Conservation (phyloP, 2,113 vertebrate genomes). For the Prolemur simus region DNA sequence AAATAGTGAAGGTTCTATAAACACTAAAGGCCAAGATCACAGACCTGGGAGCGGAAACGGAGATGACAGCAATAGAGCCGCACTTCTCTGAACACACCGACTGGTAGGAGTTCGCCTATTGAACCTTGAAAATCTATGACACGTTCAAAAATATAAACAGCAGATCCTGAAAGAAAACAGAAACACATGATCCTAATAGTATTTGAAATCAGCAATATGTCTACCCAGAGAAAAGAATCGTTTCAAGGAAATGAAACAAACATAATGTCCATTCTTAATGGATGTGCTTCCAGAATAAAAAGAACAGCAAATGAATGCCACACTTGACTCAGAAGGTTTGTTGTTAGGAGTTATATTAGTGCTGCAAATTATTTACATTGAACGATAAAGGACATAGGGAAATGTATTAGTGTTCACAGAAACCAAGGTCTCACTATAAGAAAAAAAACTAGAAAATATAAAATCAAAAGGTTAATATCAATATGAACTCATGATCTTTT, state of each 20-base stretch:
- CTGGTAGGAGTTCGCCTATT: background rate
- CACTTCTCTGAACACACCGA: rapidly evolving
- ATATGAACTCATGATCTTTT: background rate
- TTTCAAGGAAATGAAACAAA: background rate
- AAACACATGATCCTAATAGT: background rate
- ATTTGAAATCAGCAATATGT: background rate
- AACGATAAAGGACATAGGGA: background rate
- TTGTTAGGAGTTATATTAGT: background rate
- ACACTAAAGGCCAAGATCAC: background rate
- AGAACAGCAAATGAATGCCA: background rate
- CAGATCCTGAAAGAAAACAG: background rate
- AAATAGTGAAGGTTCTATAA: background rate
- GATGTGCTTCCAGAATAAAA: background rate
- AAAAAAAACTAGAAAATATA: background rate
- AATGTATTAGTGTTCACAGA: background rate
- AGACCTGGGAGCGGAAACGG: background rate
- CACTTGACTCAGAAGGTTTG: background rate
- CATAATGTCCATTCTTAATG: too few relatives aligned
- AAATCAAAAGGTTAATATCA: background rate
- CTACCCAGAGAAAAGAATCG: background rate
- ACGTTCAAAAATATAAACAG: background rate
- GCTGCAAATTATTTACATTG: background rate
- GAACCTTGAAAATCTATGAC: background rate
- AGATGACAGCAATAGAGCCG: background rate
- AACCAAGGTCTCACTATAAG: background rate